Evolutionary conservation across 2,888 invertebrate species (phyloP).

Genomic region (Agelastica alni): DNA sequence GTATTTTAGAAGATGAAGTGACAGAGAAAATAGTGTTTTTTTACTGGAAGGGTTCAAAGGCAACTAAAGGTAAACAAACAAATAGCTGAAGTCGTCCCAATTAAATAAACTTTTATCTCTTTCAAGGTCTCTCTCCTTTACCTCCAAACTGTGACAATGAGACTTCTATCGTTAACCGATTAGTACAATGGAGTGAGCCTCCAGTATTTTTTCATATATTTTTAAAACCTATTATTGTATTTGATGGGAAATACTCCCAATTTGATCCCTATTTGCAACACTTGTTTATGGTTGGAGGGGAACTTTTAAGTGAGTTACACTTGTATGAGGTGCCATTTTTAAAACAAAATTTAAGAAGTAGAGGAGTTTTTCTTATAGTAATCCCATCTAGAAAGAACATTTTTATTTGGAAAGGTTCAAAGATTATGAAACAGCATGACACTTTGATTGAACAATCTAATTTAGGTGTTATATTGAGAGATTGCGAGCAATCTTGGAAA

Average conservation of each 20-base stretch:
- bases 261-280: conserved; percentile 30
- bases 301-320: conserved; percentile 38
- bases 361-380: conserved; percentile 37
- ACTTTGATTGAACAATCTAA: conserved; percentile 6
- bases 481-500: conserved; percentile 26
- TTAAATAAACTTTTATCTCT: too few species aligned
- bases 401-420: conserved; percentile 39
- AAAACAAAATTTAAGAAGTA: conserved; percentile 38
- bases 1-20: conserved; percentile 20
- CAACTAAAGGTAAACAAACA: conserved; percentile 37
- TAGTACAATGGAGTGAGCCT: conserved; percentile 44
- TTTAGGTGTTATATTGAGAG: conserved; percentile 24
- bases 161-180: conserved; percentile 38
- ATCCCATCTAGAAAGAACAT: conserved; percentile 29
- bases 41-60: conserved; percentile 42
- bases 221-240: conserved; percentile 31
- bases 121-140: conserved; percentile 40
- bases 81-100: too few species aligned
- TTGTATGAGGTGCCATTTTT: conserved; percentile 40
- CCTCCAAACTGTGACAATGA: conserved; percentile 39
- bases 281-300: conserved; percentile 40
- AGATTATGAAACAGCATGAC: conserved; percentile 3
- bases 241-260: conserved; percentile 26
- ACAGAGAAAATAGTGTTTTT: conserved; percentile 34
- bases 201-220: conserved; percentile 41